Evolutionary conservation across 2,113 vertebrate species (phyloP), one percentile per base, ranked within the genome.

Genomic region (Fulica atra): DNA sequence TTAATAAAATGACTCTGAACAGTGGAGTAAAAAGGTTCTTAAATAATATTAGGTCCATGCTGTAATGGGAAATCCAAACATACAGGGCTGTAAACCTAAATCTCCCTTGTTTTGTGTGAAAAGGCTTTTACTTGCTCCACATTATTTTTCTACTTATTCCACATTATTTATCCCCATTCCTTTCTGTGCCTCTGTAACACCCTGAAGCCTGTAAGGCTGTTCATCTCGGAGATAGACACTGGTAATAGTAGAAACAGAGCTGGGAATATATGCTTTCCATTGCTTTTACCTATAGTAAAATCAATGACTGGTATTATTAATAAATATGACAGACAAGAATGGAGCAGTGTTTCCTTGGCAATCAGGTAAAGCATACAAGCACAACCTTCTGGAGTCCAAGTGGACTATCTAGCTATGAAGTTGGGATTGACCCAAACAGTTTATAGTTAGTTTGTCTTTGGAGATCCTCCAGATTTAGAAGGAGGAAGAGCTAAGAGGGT

Each of bases 181-280:
- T 89, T 80, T 85, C 54, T 26, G 28, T 29, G 6, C 36, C 9
- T 31, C 48, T 46, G 7, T 76, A 64, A 79, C 16, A 76, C 0
- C 1, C 8, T 68, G 23, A 36, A 28, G 6, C 50, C 35, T 82
- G 11, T 35, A 74, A 91, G 11, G 7, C 9, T 64, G 33, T 35
- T 85, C 25, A 64, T 2, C 6, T 35, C 2, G 2, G 1, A 1
- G 10, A 31, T 18, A 68, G 16, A 79, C 8, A 68, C 9, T 18
- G 5, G 11, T 54, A 66, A n/a, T 13, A 84, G 25, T 60, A 66
- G 54, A 77, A 91, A 60, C 7, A 13, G 12, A 76, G 3, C 11
- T 69, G 9, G 18, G 11, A 33, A 79, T 71, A 48, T 2, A 8
- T 26, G 18, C 79, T 79, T 88, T 76, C 29, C 9, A 48, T 40